Evolutionary conservation across 2,888 invertebrate species (phyloP).

Genomic region (Pherbina coryleti): DNA sequence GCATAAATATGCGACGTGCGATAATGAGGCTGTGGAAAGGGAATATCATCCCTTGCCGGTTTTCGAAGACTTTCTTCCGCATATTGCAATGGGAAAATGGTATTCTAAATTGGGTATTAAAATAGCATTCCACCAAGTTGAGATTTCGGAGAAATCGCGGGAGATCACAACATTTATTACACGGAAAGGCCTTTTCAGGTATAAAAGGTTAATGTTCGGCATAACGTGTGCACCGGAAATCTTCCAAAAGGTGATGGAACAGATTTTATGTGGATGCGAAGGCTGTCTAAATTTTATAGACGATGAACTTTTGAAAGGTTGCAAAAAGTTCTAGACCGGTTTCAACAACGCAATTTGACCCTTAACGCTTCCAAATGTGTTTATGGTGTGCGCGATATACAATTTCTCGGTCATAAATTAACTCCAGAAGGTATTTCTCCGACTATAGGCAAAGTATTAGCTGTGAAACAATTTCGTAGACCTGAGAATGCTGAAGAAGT

Average conservation of each 20-base stretch:
- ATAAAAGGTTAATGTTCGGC: conserved; percentile 31
- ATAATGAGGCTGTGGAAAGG: conserved; percentile 22
- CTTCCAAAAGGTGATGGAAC: conserved; percentile 35
- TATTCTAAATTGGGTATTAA: too few relatives aligned
- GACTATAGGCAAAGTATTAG: too few relatives aligned
- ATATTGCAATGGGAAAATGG: background rate
- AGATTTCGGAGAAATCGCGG: conserved; percentile 16
- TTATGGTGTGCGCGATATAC: too few relatives aligned
- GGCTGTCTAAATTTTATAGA: conserved; percentile 28
- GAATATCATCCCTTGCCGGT: conserved; percentile 29
- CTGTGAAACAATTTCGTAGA: too few relatives aligned
- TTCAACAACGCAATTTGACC: too few relatives aligned
- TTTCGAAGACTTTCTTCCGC: conserved; percentile 28
- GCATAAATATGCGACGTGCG: conserved; percentile 30
- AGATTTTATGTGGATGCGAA: conserved; percentile 21
- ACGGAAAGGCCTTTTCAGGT: conserved; percentile 29
- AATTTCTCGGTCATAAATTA: too few relatives aligned
- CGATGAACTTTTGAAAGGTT: too few relatives aligned
- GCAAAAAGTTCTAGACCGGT: too few relatives aligned
- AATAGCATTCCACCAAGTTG: conserved; percentile 26
- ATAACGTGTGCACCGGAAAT: conserved; percentile 31
- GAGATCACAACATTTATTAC: conserved; percentile 35
- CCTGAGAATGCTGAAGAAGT: too few relatives aligned
- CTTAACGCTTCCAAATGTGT: too few relatives aligned
- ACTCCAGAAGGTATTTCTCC: too few relatives aligned